Evolutionary conservation across 2,113 vertebrate genomes (phyloP).

Genomic region (Jacana jacana): DNA sequence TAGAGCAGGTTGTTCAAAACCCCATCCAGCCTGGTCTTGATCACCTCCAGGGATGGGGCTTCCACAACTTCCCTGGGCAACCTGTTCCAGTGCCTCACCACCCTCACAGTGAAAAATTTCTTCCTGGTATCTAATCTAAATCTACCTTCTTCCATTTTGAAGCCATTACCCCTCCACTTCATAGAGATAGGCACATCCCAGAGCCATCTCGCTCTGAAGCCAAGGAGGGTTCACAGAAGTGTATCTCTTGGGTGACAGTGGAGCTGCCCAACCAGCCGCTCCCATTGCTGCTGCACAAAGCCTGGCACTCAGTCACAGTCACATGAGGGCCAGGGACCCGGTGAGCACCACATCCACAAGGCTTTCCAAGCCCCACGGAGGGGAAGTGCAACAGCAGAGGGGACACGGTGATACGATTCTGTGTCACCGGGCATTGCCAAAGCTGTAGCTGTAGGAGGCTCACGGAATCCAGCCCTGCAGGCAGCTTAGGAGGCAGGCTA

Average conservation of each 20-base stretch:
- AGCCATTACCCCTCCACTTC: background rate
- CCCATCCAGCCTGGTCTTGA: background rate
- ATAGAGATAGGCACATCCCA: accelerated
- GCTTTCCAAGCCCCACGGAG: background rate
- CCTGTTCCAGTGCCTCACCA: too few species aligned
- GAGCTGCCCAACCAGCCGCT: background rate
- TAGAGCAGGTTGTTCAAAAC: background rate
- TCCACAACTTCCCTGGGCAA: background rate
- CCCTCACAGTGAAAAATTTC: background rate
- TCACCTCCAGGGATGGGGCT: background rate
- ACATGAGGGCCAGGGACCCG: accelerated
- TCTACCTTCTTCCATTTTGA: background rate
- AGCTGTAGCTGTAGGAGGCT: background rate
- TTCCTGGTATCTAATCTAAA: background rate
- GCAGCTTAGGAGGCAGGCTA: background rate
- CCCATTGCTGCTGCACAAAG: accelerated
- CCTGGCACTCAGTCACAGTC: accelerated
- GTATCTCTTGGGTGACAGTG: accelerated
- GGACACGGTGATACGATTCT: background rate
- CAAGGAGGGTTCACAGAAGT: accelerated
- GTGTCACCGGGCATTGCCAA: background rate
- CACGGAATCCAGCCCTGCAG: background rate
- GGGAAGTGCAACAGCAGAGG: background rate
- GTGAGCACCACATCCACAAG: background rate
- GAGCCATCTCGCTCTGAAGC: background rate